phyloP scores from a whole-genome alignment of 2,113 vertebrate genomes.

The Macquaria ambigua region DNA sequence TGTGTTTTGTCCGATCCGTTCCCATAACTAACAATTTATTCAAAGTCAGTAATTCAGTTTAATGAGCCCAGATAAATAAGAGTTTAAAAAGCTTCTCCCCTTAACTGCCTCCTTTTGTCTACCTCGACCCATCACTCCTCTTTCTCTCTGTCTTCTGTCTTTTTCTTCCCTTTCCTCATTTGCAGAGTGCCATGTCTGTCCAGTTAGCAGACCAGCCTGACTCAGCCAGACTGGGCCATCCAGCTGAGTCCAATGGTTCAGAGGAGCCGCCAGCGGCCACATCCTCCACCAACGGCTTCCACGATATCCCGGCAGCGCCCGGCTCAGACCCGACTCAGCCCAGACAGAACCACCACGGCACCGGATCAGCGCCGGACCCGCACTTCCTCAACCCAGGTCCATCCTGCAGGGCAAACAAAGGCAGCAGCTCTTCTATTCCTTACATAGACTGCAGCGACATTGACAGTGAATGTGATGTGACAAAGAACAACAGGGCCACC shows the following conservation, averaged over 20 bases:
- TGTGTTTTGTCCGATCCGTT: slow-evolving; percentile 9
- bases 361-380: slow-evolving; percentile 63
- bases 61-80: not conserved
- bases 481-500: slow-evolving; percentile 57
- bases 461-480: slow-evolving; percentile 94
- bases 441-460: slow-evolving; percentile 98
- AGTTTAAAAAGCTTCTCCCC: slow-evolving; percentile 34
- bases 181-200: slow-evolving; percentile 83
- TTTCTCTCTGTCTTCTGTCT: not conserved
- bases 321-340: slow-evolving; percentile 62
- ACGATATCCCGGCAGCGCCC: slow-evolving; percentile 63
- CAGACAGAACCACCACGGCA: slow-evolving; percentile 73
- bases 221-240: slow-evolving; percentile 74
- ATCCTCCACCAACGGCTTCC: slow-evolving; percentile 79
- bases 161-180: slow-evolving; percentile 41
- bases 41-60: not conserved
- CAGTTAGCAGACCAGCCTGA: slow-evolving; percentile 74
- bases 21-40: not conserved
- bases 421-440: slow-evolving; percentile 95
- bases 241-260: slow-evolving; percentile 74
- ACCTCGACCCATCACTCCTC: not conserved
- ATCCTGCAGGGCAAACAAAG: slow-evolving; percentile 93
- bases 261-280: slow-evolving; percentile 71
- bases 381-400: slow-evolving; percentile 95
- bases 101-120: not conserved